Base-by-base conservation (phyloP, 2,797 vertebrate species). In the Rachycentron canadum region DNA sequence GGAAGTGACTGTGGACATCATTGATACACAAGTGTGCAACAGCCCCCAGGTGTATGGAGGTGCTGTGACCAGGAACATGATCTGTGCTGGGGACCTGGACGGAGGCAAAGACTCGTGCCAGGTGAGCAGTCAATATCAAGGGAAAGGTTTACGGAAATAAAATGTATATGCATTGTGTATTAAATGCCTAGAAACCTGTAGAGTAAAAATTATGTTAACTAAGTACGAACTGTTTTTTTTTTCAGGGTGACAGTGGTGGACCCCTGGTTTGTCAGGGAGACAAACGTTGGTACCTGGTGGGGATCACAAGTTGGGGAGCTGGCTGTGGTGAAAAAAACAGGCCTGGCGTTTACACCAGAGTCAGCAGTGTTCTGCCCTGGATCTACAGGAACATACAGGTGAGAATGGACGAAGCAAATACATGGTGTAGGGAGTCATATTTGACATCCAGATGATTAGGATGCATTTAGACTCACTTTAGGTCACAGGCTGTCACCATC, bases 181-280 rank as follows among this genome's bases (percentile, higher is more conserved):
- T 40, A 7, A 57, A 30, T 2, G 32, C 30, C 16, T 19, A 40
- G 8, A 4, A 32, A 45, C 30, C 17, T 52, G 25, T 17, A 16
- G 36, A 53, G 8, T 28, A 13, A 47, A 25, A 30, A 9, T 7
- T 19, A 9, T 34, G 2, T 47, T 38, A n/a, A 61, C 4, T 16
- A 14, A 41, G 7, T 0, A 19, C 17, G 1, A 56, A 64, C n/a
- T 17, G 0, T 59, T 2, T 66, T 25, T 47, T 40, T 40, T 61
- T 45, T 1, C 64, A 99, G 98, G 98, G 97, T 0, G 97, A 99
- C 94, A 99, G 98, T 0, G 97, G 97, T 2, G 98, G 97, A 14
- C 98, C 98, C 2, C 90, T 99, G 83, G 96, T 98, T 40, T 99
- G 97, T 0, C 70, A 95, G 80, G 86, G 67, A 11, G 82, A 85